phyloP scores from a whole-genome alignment of 2,797 vertebrate species.

The Rhinoraja longicauda region DNA sequence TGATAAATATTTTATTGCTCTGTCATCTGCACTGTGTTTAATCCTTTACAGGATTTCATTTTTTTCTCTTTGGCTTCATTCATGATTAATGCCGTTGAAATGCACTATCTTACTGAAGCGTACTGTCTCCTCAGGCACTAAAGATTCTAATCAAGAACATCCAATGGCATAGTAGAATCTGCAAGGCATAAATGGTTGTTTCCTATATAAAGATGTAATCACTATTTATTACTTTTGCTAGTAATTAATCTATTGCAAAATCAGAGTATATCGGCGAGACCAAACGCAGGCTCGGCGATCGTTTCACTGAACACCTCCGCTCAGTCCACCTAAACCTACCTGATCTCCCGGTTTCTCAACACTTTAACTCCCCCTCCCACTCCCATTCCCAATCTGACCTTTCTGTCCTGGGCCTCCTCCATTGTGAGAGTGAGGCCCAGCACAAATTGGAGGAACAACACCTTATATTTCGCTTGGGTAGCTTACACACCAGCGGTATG shows the following conservation, averaged over 20 bases:
- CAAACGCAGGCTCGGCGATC: no score
- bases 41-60: not conserved
- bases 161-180: not conserved
- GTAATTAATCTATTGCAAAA: not conserved
- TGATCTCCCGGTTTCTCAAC: no score
- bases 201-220: not conserved
- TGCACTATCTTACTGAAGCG: not conserved
- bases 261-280: not conserved
- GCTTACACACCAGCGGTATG: no score
- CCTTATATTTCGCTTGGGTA: no score
- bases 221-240: not conserved
- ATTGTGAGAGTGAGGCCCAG: no score
- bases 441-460: no score
- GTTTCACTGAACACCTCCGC: no score
- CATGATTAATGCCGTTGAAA: not conserved
- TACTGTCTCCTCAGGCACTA: not conserved
- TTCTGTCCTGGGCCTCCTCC: no score
- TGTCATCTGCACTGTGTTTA: not conserved
- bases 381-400: no score
- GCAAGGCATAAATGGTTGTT: not conserved
- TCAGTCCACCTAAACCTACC: no score
- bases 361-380: no score
- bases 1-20: not conserved
- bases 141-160: constrained; percentile 8
- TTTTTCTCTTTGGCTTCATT: not conserved